A percentile compares a stretch with the other conserved stretches of the same genome.
Conservation (phyloP, 2,888 invertebrate species). For the Myathropa florea region DNA sequence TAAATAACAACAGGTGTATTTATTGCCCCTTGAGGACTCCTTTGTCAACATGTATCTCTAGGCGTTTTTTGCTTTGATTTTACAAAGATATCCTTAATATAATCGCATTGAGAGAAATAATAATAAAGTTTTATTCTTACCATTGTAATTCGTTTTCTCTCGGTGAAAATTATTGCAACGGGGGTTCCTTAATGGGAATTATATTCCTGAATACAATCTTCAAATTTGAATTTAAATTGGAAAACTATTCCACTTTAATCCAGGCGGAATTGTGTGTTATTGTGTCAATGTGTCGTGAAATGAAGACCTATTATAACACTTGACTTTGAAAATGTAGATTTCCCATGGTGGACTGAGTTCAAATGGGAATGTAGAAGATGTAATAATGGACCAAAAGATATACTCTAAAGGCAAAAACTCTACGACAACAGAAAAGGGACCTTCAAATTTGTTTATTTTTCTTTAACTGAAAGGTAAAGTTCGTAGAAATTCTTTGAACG, state of each 20-base stretch:
- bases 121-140: slow-evolving; percentile 24
- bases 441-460: not conserved
- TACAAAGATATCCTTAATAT: not conserved
- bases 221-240: slow-evolving; percentile 32
- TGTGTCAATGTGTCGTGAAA: not conserved
- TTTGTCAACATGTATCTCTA: slow-evolving; percentile 3
- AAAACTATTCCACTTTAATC: slow-evolving; percentile 6
- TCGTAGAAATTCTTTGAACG: not conserved
- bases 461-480: not conserved
- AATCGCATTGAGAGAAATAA: not conserved
- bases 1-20: not conserved
- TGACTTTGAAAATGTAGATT: not conserved
- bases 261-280: not conserved
- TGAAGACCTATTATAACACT: not conserved
- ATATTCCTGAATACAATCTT: not conserved
- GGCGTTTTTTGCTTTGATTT: not conserved
- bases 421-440: not conserved
- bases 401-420: not conserved
- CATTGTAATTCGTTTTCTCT: slow-evolving; percentile 4
- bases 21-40: slow-evolving; percentile 9
- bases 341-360: not conserved
- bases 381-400: not conserved
- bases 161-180: not conserved
- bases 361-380: not conserved
- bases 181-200: slow-evolving; percentile 2